These are phyloP conservation scores for Xenopus laevis DNA, from an alignment of 2,113 vertebrate species.

Conservation along the genomic window DNA sequence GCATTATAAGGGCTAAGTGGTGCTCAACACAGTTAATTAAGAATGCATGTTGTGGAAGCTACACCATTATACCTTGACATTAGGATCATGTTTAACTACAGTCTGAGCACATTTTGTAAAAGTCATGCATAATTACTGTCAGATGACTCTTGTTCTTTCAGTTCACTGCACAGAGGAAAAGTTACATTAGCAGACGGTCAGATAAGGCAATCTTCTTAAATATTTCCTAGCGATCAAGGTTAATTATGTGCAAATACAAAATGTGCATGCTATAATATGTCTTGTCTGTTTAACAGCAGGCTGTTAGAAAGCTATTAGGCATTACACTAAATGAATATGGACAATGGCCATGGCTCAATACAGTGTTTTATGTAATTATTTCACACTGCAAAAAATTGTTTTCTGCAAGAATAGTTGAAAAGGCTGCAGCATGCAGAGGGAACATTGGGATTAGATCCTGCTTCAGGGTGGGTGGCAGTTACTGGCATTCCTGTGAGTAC, in stretches of 20 bases:
- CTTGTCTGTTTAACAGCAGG: slow-evolving; percentile 36
- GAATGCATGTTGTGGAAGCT: slow-evolving; percentile 28
- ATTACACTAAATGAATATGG: slow-evolving; percentile 13
- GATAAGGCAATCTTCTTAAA: slow-evolving; percentile 28
- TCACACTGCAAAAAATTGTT: no score
- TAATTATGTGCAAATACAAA: slow-evolving; percentile 46
- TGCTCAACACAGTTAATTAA: slow-evolving; percentile 8
- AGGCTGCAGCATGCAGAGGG: no score
- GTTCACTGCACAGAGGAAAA: slow-evolving; percentile 19
- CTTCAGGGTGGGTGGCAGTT: no score
- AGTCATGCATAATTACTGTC: slow-evolving; percentile 44
- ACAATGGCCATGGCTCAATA: background rate
- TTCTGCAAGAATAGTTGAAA: no score
- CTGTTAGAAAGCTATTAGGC: slow-evolving; percentile 38
- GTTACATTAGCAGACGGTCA: slow-evolving; percentile 35
- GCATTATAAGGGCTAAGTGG: background rate
- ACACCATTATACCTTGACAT: slow-evolving; percentile 34
- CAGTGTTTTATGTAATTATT: background rate
- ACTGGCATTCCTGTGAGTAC: no score
- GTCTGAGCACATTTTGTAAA: slow-evolving; percentile 25
- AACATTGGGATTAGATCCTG: no score
- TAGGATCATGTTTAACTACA: slow-evolving; percentile 29
- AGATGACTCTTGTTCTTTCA: slow-evolving; percentile 34
- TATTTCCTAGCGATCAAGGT: slow-evolving; percentile 37
- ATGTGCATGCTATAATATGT: slow-evolving; percentile 40